These are phyloP conservation scores for Phaethon lepturus DNA, from an alignment of 2,113 vertebrate genomes.

Conservation along the genomic window DNA sequence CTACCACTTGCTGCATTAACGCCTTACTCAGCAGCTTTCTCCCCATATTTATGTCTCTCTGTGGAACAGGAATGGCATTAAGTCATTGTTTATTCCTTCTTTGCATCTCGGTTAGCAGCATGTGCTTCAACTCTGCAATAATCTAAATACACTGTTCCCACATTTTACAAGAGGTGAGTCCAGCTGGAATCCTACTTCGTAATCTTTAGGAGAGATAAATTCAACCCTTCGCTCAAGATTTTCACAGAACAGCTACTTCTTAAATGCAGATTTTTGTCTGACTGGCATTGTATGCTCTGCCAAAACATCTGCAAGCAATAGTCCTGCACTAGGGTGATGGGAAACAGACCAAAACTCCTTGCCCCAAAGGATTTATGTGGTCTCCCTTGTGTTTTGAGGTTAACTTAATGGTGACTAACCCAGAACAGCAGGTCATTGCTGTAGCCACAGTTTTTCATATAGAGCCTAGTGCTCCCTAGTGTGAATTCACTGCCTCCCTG, in stretches of 20 bases:
- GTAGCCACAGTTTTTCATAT: neutral
- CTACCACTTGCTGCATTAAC: neutral
- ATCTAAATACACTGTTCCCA: neutral
- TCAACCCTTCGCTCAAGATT: neutral
- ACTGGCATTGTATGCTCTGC: neutral
- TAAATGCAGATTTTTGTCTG: neutral
- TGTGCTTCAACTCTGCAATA: neutral
- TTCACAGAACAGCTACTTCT: neutral
- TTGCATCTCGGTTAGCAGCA: neutral
- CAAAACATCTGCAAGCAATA: neutral
- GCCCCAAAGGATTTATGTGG: neutral
- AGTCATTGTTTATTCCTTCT: conserved; percentile 44
- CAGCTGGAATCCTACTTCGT: neutral
- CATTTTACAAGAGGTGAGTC: neutral
- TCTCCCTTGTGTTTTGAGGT: neutral
- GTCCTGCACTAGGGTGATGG: neutral
- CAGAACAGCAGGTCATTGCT: neutral
- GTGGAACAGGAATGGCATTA: neutral
- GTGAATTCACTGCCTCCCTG: neutral
- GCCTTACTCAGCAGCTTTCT: neutral
- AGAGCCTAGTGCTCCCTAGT: neutral
- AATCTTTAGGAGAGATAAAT: neutral
- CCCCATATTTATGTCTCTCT: neutral
- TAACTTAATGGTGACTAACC: neutral
- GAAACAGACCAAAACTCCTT: neutral